These are phyloP conservation scores for Prenolepis imparis DNA, from an alignment of 2,888 invertebrate species.

Conservation along the genomic window DNA sequence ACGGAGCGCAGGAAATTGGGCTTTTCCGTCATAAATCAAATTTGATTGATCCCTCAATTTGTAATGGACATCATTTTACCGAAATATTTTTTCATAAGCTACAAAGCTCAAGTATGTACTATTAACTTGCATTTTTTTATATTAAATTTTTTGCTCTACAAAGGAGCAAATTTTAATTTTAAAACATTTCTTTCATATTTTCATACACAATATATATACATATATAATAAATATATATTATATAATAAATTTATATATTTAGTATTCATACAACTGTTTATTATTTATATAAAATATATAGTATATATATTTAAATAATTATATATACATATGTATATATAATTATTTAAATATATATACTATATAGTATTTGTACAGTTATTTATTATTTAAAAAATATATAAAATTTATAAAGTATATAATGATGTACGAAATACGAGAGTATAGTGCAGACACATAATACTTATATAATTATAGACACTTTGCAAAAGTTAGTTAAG, in stretches of 20 bases:
- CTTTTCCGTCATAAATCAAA: slow-evolving; percentile 10
- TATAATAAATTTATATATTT: background rate
- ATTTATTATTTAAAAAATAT: background rate
- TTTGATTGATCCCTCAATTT: background rate
- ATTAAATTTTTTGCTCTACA: background rate
- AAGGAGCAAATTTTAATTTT: background rate
- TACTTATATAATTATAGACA: background rate
- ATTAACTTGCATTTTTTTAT: background rate
- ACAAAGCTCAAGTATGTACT: background rate
- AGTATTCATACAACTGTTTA: background rate
- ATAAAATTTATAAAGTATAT: background rate
- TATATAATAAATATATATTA: too few species aligned
- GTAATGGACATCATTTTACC: background rate
- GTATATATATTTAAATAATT: too few species aligned
- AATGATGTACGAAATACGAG: background rate
- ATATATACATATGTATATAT: background rate
- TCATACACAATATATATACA: background rate
- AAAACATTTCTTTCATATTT: background rate
- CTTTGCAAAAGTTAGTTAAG: background rate
- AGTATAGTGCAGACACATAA: background rate
- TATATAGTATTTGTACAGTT: background rate
- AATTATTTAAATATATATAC: too few species aligned
- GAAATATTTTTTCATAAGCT: background rate
- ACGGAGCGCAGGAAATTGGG: slow-evolving; percentile 10
- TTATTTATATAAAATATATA: background rate